A percentile compares a stretch with the other conserved stretches of the same genome.
These are phyloP conservation scores for Cyprinella venusta DNA, from an alignment of 2,797 vertebrate genomes.

Conservation along the genomic window DNA sequence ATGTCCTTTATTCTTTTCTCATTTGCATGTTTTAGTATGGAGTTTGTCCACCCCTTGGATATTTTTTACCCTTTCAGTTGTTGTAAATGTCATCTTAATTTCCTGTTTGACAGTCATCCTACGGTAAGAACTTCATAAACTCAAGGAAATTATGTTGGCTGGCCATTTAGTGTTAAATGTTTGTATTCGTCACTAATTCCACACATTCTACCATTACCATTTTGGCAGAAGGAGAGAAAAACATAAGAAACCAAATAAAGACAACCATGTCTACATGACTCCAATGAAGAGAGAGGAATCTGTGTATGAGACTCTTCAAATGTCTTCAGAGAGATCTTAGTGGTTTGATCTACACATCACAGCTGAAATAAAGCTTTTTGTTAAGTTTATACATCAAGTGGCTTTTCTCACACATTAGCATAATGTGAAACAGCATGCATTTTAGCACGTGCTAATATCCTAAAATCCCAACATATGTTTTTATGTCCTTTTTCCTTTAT, in stretches of 20 bases:
- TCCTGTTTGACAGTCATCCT: neutral
- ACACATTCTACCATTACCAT: neutral
- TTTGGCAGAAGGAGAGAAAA: slow-evolving; percentile 14
- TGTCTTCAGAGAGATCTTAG: neutral
- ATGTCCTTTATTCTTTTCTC: neutral
- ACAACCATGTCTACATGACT: slow-evolving; percentile 21
- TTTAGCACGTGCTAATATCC: neutral
- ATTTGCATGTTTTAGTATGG: neutral
- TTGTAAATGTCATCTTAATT: slow-evolving; percentile 6
- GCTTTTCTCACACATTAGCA: neutral
- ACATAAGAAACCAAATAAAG: neutral
- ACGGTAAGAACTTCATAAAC: neutral
- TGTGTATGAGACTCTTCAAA: neutral
- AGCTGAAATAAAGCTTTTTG: neutral
- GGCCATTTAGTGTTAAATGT: neutral
- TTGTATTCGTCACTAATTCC: neutral
- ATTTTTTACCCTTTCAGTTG: neutral
- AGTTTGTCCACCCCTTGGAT: neutral
- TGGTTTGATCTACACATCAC: neutral
- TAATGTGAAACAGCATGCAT: neutral
- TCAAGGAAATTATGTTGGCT: neutral
- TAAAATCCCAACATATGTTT: neutral
- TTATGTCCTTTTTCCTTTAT: neutral
- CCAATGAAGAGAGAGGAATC: slow-evolving; percentile 16
- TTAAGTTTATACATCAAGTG: neutral